Conservation (phyloP, 2,113 vertebrate species). For the Xiphophorus hellerii region DNA sequence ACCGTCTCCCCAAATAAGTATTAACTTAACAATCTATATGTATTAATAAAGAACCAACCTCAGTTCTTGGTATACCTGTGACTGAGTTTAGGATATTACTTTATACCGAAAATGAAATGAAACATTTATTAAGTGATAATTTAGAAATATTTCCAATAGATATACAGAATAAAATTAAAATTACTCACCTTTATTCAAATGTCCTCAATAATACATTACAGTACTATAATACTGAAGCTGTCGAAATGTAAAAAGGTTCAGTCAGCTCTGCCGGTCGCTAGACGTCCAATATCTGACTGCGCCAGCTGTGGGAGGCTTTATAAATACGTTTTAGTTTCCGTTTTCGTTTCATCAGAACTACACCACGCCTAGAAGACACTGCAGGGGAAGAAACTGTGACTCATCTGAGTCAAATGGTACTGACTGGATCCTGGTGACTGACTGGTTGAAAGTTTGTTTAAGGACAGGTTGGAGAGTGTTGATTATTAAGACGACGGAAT, state of each 20-base stretch:
- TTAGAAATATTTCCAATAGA: background rate
- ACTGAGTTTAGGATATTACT: background rate
- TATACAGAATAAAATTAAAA: background rate
- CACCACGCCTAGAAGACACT: constrained; percentile 3
- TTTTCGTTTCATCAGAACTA: constrained; percentile 55
- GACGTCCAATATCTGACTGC: background rate
- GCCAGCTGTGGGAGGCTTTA: background rate
- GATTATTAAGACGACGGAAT: background rate
- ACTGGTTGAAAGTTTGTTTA: background rate
- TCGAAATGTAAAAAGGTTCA: background rate
- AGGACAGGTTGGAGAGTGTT: background rate
- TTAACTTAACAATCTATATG: too few species aligned
- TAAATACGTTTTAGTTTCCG: constrained; percentile 30
- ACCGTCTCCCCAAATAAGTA: background rate
- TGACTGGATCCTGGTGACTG: background rate
- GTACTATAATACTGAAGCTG: background rate
- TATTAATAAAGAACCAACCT: too few species aligned
- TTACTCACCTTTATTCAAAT: background rate
- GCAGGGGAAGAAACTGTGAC: constrained; percentile 1
- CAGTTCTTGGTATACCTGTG: background rate
- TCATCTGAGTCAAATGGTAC: background rate
- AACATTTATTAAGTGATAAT: background rate
- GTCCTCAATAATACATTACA: background rate
- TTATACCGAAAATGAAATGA: background rate
- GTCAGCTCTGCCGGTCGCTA: background rate